phyloP scores from a whole-genome alignment of 2,888 invertebrate species.

The Drosophila sordidapex region DNA sequence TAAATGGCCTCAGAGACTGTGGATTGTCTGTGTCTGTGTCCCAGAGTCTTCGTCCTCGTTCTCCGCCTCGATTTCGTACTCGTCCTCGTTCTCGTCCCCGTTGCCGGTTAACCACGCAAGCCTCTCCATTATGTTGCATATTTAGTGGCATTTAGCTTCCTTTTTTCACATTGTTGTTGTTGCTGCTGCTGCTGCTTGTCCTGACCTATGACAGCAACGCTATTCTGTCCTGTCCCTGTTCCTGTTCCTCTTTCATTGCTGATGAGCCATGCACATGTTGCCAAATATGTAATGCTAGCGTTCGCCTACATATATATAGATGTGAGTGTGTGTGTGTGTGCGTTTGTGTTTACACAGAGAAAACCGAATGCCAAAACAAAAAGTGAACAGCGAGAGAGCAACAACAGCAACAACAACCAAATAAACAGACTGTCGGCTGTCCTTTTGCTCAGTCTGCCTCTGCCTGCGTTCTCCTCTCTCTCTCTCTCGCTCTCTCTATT shows the following conservation, averaged over 20 bases:
- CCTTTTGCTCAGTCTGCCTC: conserved; percentile 24
- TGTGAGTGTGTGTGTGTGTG: conserved; percentile 8
- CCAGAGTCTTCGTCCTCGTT: conserved; percentile 4
- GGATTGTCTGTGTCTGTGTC: conserved; percentile 1
- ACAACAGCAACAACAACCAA: conserved; percentile 24
- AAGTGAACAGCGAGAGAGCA: conserved; percentile 50
- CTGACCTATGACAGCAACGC: conserved; percentile 68
- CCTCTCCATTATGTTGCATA: conserved; percentile 65
- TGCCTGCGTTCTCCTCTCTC: conserved; percentile 16
- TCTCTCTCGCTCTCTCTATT: conserved; percentile 1
- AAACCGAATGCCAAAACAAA: conserved; percentile 68
- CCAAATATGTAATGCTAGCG: conserved; percentile 48
- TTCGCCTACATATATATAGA: neutral
- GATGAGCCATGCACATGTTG: conserved; percentile 65
- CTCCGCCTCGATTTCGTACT: neutral
- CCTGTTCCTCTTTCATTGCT: conserved; percentile 19
- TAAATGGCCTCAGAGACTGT: conserved; percentile 16
- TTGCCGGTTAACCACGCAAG: conserved; percentile 26
- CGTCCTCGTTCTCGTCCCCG: conserved; percentile 5
- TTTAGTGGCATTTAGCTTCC: conserved; percentile 70
- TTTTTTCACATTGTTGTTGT: conserved; percentile 8
- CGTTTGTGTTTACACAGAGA: conserved; percentile 40
- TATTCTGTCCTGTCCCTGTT: conserved; percentile 28
- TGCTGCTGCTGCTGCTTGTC: conserved; percentile 40
- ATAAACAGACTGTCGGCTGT: conserved; percentile 28